Base-by-base conservation (phyloP, 1,140 invertebrate genomes). In the Cydia fagiglandana region DNA sequence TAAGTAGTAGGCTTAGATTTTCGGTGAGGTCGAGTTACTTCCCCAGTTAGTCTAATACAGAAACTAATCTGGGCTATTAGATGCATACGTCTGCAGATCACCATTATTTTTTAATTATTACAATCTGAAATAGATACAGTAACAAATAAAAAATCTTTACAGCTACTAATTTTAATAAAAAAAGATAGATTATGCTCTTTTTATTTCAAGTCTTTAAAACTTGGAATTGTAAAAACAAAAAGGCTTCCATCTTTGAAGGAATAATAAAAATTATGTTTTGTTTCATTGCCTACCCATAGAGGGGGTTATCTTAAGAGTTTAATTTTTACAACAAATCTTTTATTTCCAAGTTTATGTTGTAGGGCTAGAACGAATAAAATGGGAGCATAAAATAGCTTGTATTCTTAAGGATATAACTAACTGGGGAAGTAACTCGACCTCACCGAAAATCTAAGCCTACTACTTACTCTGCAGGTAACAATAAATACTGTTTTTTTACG, bases 281-380 rank as follows among this genome's bases (percentile, higher is more conserved):
- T 81, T 85, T 76, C 79, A 78, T 83, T 83, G 85, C 79, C 77
- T 76, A 28, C 76, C 79, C 84, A 85, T 89, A 87, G 81, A 84
- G 84, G 80, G 76, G 74, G 73, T 74, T 83, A 82, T 85, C 82
- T 85, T 85, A 85, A 88, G 85, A 85, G 83, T 88, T 88, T 88
- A 89, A 88, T 89, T 91, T 88, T 88, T 88, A 88, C 79, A 86
- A 83, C 83, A 84, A 86, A 86, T 88, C 84, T 88, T 90, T 88
- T 88, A 88, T 86, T 86, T 47, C 78, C 77, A 64, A 75, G 64
- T 89, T 89, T 88, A 88, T 87, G 85, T 80, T 82, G 73, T 76
- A 81, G 84, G 79, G 82, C 74, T 80, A 86, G 78, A 73, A 85
- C 66, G 75, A 84, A 87, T 84, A 85, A 84, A 80, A 85, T 80